A percentile compares a stretch with the other conserved stretches of the same genome.
These are phyloP conservation scores for Orestias chungarensis DNA, from an alignment of 2,797 vertebrate species.

Conservation along the genomic window DNA sequence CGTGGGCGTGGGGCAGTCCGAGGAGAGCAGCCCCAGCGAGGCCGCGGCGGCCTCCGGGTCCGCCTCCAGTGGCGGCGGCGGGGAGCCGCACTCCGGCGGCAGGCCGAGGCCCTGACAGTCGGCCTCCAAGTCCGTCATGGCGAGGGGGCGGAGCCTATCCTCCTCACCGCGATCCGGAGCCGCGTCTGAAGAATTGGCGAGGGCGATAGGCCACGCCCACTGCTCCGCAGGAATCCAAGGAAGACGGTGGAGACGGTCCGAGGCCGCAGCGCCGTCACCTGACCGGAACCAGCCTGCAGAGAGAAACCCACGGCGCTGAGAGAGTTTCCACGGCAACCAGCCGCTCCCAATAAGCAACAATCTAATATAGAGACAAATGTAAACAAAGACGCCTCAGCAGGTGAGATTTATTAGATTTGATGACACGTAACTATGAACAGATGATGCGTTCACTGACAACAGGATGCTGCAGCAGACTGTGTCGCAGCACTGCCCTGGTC, in stretches of 20 bases:
- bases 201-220: background rate
- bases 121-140: slow-evolving; percentile 80
- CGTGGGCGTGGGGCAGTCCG: slow-evolving; percentile 74
- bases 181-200: slow-evolving; percentile 18
- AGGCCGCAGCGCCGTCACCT: slow-evolving; percentile 46
- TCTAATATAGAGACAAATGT: no score
- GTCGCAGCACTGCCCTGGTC: background rate
- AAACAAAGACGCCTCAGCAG: no score
- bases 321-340: background rate
- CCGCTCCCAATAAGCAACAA: no score
- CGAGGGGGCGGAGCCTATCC: slow-evolving; percentile 48
- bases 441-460: background rate
- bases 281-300: slow-evolving; percentile 47
- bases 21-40: slow-evolving; percentile 70
- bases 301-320: background rate
- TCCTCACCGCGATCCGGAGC: slow-evolving; percentile 32
- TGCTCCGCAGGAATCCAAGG: slow-evolving; percentile 8
- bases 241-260: background rate
- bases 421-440: no score
- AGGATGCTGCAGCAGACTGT: background rate
- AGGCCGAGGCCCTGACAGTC: slow-evolving; percentile 76
- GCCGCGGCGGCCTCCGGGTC: slow-evolving; percentile 32
- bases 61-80: slow-evolving; percentile 64
- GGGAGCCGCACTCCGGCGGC: slow-evolving; percentile 68
- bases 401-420: no score